These are phyloP conservation scores for Sinocyclocheilus anshuiensis DNA, from an alignment of 2,113 vertebrate species.

Conservation along the genomic window DNA sequence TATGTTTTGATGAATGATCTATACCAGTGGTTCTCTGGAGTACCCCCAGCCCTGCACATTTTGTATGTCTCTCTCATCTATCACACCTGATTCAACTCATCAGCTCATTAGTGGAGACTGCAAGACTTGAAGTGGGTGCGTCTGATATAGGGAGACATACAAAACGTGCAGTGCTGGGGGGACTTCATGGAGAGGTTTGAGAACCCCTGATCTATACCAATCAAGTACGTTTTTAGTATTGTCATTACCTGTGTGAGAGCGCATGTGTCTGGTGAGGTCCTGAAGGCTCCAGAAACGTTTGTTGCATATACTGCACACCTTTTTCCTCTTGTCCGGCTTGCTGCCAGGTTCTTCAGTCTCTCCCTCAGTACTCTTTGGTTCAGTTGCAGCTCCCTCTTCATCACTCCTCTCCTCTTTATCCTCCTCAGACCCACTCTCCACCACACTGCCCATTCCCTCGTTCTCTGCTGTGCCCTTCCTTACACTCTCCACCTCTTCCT, in stretches of 20 bases:
- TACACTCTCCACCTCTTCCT: constrained; percentile 63
- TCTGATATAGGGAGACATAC: no score
- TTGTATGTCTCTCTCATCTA: no score
- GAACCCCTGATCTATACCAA: background rate
- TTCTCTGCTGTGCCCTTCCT: constrained; percentile 67
- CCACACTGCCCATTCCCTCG: constrained; percentile 64
- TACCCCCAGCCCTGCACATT: no score
- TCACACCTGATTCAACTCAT: no score
- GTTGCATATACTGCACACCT: constrained; percentile 92
- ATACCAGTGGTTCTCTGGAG: no score
- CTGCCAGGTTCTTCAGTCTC: constrained; percentile 64
- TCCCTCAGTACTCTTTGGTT: constrained; percentile 81
- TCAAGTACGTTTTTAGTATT: background rate
- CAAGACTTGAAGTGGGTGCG: no score
- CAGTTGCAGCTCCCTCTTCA: constrained; percentile 74
- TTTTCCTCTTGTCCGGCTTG: constrained; percentile 96
- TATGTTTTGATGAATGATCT: background rate
- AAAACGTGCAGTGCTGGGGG: no score
- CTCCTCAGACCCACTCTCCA: constrained; percentile 78
- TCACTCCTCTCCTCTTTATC: constrained; percentile 84
- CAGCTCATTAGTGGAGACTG: no score
- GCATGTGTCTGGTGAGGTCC: constrained; percentile 95
- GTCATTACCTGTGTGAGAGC: constrained; percentile 93
- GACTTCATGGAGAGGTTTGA: no score
- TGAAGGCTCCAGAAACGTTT: constrained; percentile 99